Base-by-base conservation (phyloP, 2,888 invertebrate genomes). In the Aleiodes testaceus region DNA sequence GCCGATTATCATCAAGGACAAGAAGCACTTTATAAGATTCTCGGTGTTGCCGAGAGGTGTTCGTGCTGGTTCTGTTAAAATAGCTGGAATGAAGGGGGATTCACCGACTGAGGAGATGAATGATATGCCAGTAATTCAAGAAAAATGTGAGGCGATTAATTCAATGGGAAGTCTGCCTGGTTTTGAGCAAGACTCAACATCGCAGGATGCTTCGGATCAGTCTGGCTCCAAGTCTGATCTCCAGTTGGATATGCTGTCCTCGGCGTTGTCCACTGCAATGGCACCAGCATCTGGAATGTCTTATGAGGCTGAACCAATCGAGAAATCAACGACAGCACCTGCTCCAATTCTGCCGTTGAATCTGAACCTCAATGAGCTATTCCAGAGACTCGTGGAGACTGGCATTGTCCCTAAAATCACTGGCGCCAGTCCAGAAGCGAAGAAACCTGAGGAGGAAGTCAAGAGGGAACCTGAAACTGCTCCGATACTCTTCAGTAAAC, bases 381-480 rank as follows among this genome's bases (percentile, higher is more conserved):
- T 97, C 84, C 93, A 94, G 74, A 95, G 95, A 86, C 88, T 98
- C 6, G 92, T 97, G 1, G 94, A 94, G 0, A 93, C 94, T 1
- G 97, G 95, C n/a, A 92, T 95, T 63, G 91, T 95, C 44, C 91
- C 89, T 1, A 84, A 81, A 69, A 77, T 85, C 11, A 73, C 80
- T 1, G 80, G 83, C 66, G 78, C 78, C 45, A 82, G 83, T n/a
- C 73, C 79, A 1, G 81, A 85, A 68, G 78, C 78, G 42, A 84
- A 84, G 75, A 87, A 85, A 66, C 79, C 72, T 14, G 81, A 82
- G 49, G 84, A 85, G 69, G 81, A 85, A 76, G 75, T 78, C 70
- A 85, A 82, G 78, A 88, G 55, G 72, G 80, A 84, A 11, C 80
- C 83, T 0, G 86, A 86, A 69, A 89, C 94, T 20, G 91, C 91